A percentile compares a stretch with the other conserved stretches of the same genome.
Evolutionary conservation across 2,113 vertebrate genomes (phyloP).

Genomic region (Tetrax tetrax): DNA sequence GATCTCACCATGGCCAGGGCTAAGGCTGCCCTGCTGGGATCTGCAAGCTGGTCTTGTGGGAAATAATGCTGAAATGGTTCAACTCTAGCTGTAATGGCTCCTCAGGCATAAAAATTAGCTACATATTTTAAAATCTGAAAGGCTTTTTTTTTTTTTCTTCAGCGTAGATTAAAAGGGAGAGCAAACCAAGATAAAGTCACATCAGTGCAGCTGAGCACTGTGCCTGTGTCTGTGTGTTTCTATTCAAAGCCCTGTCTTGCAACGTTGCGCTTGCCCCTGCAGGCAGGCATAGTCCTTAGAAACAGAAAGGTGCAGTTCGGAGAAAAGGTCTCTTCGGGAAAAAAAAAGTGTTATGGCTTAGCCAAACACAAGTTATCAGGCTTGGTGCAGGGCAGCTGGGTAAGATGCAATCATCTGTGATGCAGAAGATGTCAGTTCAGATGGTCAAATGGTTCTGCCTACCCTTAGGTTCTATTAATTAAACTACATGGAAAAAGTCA

Average conservation of each 20-base stretch:
- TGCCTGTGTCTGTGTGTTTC: not conserved
- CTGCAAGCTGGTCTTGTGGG: not conserved
- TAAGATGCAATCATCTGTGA: not conserved
- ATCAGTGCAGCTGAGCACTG: not conserved
- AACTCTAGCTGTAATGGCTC: not conserved
- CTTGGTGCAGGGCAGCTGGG: not conserved
- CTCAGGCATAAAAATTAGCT: not conserved
- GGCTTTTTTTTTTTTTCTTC: not conserved
- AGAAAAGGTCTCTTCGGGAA: slow-evolving; percentile 48
- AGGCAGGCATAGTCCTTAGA: slow-evolving; percentile 38
- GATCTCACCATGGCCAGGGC: not conserved
- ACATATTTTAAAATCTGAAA: not conserved
- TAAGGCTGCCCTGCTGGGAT: not conserved
- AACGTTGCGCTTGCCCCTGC: slow-evolving; percentile 26
- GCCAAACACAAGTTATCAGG: not conserved
- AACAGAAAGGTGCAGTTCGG: slow-evolving; percentile 50
- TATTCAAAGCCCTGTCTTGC: slow-evolving; percentile 12
- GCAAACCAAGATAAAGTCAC: not conserved
- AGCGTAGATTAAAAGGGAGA: not conserved
- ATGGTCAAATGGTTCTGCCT: slow-evolving; percentile 17
- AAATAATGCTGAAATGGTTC: not conserved
- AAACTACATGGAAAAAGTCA: slow-evolving; percentile 10
- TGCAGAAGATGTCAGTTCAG: slow-evolving; percentile 14
- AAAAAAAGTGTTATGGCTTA: slow-evolving; percentile 3
- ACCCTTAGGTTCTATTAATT: slow-evolving; percentile 48